Conservation (phyloP, 2,113 vertebrate species). For the Oncorhynchus clarkii region DNA sequence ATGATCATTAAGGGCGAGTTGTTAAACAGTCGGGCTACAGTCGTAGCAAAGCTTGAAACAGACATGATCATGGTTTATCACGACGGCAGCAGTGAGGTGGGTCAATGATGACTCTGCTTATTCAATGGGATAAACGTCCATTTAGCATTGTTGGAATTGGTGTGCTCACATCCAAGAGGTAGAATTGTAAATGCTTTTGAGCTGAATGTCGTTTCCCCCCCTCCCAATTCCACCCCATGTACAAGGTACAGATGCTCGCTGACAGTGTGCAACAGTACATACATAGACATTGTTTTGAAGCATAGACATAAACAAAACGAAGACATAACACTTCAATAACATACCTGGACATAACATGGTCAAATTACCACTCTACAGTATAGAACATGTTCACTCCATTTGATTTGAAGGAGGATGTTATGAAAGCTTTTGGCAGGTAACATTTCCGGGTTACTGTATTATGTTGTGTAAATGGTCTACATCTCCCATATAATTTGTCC, state of each 20-base stretch:
- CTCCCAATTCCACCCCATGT: background rate
- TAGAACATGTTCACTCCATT: background rate
- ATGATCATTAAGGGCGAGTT: constrained; percentile 57
- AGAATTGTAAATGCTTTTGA: no score
- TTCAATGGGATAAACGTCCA: no score
- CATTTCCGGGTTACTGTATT: no score
- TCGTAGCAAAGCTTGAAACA: constrained; percentile 33
- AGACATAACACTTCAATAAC: constrained; percentile 19
- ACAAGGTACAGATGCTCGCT: constrained; percentile 18
- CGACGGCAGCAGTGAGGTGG: constrained; percentile 21
- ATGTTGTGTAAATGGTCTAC: no score
- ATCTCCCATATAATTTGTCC: no score
- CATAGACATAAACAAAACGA: constrained; percentile 20
- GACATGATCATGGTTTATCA: constrained; percentile 41
- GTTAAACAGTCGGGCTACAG: constrained; percentile 35
- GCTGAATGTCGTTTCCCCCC: no score
- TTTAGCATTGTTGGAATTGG: no score
- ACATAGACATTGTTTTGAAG: constrained; percentile 2
- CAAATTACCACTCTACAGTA: background rate
- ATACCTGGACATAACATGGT: constrained; percentile 25
- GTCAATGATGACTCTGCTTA: no score
- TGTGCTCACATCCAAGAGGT: no score
- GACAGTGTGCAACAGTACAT: constrained; percentile 21
- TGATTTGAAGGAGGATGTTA: no score
- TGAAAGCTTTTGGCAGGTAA: no score